Evolutionary conservation across 2,888 invertebrate genomes (phyloP), one percentile per base, ranked within the genome.

Genomic region (Clostera curtula): DNA sequence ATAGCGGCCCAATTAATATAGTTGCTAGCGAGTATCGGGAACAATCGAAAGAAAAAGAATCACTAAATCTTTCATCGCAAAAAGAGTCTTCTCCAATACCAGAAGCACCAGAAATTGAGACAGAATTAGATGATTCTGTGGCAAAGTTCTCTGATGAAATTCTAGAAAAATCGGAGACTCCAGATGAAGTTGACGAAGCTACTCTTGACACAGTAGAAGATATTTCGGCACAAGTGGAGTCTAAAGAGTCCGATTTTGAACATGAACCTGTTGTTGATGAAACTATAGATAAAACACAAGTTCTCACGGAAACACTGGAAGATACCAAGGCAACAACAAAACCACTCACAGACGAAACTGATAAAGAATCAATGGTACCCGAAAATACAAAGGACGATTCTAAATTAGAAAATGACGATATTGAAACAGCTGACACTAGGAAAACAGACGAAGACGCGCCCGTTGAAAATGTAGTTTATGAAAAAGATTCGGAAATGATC

Each of bases 1-100:
- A 71, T 34, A 68, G 63, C 40, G 73, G 76, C 16, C 77, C 79
- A 19, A 74, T 79, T 24, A 77, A 73, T 34, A 82, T 77, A 33
- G 69, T 76, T 31, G 61, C 74, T 29, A 76, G 70, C 37, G 80
- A 80, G 49, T 77, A 75, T 38, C 53, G 51, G 13, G 73, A 75
- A 31, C 23, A 44, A 11, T 39, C 61, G n/a, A 71, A 65, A 34
- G 68, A 70, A 17, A n/a, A n/a, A n/a, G n/a, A n/a, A n/a, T n/a
- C n/a, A n/a, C n/a, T 56, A 11, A 67, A 63, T 43, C 38, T 50
- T 3, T 37, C 40, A 15, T 40, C 38, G 18, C 55, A 58, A 28
- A 40, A 30, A 11, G 43, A 43, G 24, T 13, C 19, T n/a, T 35
- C 40, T 17, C 34, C 39, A 16, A 25, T 26, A 17, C 36, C 39